Conservation (phyloP, 2,797 vertebrate genomes). For the Falco cherrug region DNA sequence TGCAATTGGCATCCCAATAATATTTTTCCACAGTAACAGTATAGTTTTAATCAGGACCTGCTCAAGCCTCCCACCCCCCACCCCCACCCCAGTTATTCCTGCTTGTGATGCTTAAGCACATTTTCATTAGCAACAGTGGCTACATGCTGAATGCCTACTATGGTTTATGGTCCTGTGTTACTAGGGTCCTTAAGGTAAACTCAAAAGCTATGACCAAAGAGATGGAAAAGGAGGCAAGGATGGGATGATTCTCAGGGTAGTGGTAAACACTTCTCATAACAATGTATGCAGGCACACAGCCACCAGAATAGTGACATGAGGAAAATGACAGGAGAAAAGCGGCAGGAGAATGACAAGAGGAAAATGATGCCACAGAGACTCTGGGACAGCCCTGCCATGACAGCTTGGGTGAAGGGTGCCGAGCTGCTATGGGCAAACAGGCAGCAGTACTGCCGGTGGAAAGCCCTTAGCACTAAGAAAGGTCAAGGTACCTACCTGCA, state of each 20-base stretch:
- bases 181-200: not conserved
- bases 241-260: not conserved
- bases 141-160: not conserved
- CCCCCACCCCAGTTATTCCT: not conserved
- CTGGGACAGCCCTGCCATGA: not conserved
- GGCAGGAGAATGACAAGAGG: not conserved
- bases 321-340: not conserved
- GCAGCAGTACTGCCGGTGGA: not conserved
- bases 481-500: not conserved
- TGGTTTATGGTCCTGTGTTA: not conserved
- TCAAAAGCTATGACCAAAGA: not conserved
- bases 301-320: not conserved
- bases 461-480: not conserved
- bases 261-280: not conserved
- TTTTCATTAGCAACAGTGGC: not conserved
- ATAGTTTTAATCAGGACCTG: not conserved
- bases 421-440: not conserved
- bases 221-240: not conserved
- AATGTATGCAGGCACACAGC: not conserved
- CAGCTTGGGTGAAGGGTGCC: not conserved
- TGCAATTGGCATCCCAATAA: fast-evolving
- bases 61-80: not conserved
- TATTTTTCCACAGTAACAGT: not conserved
- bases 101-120: not conserved
- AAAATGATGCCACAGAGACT: not conserved